Base-by-base conservation (phyloP, 2,888 invertebrate species). In the Drosophila fulvimacula region DNA sequence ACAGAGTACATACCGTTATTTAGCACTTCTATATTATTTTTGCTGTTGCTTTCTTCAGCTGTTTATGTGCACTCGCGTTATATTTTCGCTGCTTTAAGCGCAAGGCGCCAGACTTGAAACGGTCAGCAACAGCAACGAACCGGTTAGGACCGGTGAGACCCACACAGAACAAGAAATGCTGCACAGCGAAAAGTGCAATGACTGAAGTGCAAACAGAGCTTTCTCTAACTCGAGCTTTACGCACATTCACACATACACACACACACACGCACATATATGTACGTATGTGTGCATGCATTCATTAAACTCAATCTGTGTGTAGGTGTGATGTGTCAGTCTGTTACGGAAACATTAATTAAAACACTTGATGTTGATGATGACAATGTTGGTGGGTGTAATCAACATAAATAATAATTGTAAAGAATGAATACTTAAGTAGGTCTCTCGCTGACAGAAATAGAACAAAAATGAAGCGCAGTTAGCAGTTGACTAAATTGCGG, bases 311-410 rank as follows among this genome's bases (percentile, higher is more conserved):
- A 69, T 72, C 58, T 39, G 39, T 19, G 39, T 19, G 53, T 39
- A 24, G 30, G 30, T 71, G 17, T 3, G 17, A 52, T 63, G 44
- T 61, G 72, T 65, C 49, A 58, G 36, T 13, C 17, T 53, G 53
- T 59, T 70, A 76, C 87, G 84, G 84, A 85, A 76, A 76, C 73
- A 73, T 78, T 78, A 87, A 85, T 85, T 85, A 80, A 87, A 80
- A 66, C 66, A 78, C 82, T 79, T 82, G 73, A 71, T 42, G 69
- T 63, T 53, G 55, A 38, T 58, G 57, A 17, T 27, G 34, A 24
- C 24, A 4, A 24, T 30, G 27, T 30, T 58, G 38, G 30, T 19
- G 27, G 24, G 55, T 21, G 41, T 63, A 69, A 71, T 69, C 42
- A 73, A 61, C 67, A 73, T 69, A 64, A 80, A 79, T 67, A 69